A percentile compares a stretch with the other conserved stretches of the same genome.
Evolutionary conservation across 2,888 invertebrate species (phyloP).

Genomic region (Polia nebulosa): DNA sequence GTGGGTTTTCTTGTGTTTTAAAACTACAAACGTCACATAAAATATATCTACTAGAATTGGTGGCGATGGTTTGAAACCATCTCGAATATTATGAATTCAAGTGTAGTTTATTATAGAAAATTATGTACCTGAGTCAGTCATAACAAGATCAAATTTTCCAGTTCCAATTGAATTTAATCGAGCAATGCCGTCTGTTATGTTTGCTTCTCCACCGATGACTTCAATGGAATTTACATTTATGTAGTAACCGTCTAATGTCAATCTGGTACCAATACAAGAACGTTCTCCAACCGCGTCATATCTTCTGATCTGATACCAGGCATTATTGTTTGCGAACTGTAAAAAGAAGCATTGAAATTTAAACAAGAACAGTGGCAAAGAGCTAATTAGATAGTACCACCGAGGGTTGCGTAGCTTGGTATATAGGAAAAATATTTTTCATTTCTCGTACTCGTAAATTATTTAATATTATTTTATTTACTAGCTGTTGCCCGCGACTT

Average conservation of each 20-base stretch:
- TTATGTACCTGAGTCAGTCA: constrained; percentile 66
- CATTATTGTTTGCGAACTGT: constrained; percentile 83
- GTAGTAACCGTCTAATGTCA: constrained; percentile 66
- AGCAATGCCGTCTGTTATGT: constrained; percentile 77
- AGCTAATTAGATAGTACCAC: no score
- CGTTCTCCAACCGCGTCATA: constrained; percentile 78
- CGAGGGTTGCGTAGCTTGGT: no score
- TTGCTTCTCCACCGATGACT: constrained; percentile 75
- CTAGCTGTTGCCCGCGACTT: no score
- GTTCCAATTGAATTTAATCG: constrained; percentile 70
- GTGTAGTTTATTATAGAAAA: not conserved
- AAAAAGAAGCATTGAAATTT: constrained; percentile 15
- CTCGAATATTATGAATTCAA: no score
- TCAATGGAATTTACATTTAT: constrained; percentile 58
- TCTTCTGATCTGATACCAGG: constrained; percentile 84
- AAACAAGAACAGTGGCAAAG: not conserved
- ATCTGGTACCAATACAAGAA: constrained; percentile 79
- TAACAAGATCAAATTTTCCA: constrained; percentile 75
- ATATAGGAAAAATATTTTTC: no score
- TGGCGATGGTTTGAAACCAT: not conserved
- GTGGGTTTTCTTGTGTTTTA: no score
- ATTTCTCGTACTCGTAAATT: no score
- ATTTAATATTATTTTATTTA: no score
- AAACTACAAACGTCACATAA: no score
- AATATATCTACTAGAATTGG: not conserved